These are phyloP conservation scores for cat (Felis catus) DNA, from an alignment of 2,113 vertebrate genomes.

Conservation along the genomic window F.catus_Fca126_mat1.0 CM031416.1:61444501-61445000, in stretches of 20 bases:
- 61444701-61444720: background rate
- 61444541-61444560: background rate
- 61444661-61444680: background rate
- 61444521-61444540: background rate
- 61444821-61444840: background rate
- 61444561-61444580: background rate
- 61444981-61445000: background rate
- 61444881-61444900: background rate
- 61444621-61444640: background rate
- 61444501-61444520: background rate
- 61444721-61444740: background rate
- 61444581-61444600: background rate
- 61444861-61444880: background rate
- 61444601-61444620: background rate
- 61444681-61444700: background rate
- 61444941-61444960: background rate
- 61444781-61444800: background rate
- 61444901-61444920: background rate
- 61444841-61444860: background rate
- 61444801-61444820: background rate
- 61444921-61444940: background rate
- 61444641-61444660: background rate
- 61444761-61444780: background rate
- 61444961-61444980: background rate
- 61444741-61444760: background rate